Conservation (phyloP, 2,113 vertebrate species). For the Limnothrissa miodon region DNA sequence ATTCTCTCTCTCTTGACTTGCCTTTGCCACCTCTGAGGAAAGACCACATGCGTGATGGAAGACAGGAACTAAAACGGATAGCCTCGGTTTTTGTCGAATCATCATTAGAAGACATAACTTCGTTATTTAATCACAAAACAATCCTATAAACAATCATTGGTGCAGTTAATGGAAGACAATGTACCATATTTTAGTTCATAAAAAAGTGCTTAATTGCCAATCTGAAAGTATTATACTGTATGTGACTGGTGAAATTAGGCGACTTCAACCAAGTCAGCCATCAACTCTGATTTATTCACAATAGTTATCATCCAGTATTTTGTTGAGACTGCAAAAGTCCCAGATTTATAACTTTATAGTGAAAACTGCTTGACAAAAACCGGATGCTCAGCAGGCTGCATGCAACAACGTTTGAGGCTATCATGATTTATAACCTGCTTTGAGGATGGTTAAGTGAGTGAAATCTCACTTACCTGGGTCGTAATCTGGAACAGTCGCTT, state of each 20-base stretch:
- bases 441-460: constrained; percentile 2
- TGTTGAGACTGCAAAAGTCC: neutral
- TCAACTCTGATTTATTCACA: neutral
- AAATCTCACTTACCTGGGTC: constrained; percentile 79
- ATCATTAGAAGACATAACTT: neutral
- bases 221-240: neutral
- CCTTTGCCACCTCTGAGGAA: constrained; percentile 79
- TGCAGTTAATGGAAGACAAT: neutral
- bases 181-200: neutral
- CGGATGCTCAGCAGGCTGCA: constrained; percentile 16
- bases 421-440: constrained; percentile 29
- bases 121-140: neutral
- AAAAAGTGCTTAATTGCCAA: neutral
- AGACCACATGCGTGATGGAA: constrained; percentile 40
- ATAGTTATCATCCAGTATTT: neutral
- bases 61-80: neutral
- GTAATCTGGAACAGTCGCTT: constrained; percentile 88
- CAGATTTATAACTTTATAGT: neutral
- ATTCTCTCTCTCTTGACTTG: constrained; percentile 87
- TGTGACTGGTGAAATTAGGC: neutral
- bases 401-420: constrained; percentile 56
- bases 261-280: neutral
- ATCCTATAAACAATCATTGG: neutral
- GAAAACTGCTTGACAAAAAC: neutral
- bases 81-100: constrained; percentile 1